Evolutionary conservation across 2,888 invertebrate genomes (phyloP).

Genomic region (Stenodera caucasica): DNA sequence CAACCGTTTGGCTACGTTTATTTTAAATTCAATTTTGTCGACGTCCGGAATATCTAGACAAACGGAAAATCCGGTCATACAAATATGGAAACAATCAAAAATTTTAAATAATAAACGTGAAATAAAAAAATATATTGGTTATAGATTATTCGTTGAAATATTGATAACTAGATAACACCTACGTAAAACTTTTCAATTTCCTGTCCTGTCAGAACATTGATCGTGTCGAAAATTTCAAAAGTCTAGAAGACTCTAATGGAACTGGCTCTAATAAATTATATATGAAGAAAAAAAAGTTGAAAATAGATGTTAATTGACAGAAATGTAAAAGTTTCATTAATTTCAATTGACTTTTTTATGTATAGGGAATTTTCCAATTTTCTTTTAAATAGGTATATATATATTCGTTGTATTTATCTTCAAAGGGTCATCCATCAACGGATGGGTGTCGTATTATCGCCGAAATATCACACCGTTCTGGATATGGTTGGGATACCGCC

Average conservation of each 20-base stretch:
- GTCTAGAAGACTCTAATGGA: background rate
- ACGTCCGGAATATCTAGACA: background rate
- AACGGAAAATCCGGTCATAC: background rate
- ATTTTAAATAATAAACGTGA: background rate
- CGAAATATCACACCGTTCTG: slow-evolving; percentile 14
- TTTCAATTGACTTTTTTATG: no score
- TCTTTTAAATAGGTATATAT: background rate
- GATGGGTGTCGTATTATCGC: slow-evolving; percentile 9
- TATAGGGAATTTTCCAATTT: background rate
- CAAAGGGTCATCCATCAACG: slow-evolving; percentile 16
- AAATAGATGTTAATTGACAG: background rate
- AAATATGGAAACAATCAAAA: background rate
- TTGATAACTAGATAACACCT: slow-evolving; percentile 5
- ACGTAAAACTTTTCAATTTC: slow-evolving; percentile 5
- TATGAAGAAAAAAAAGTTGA: background rate
- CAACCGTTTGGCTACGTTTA: slow-evolving; percentile 13
- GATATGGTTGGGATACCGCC: background rate
- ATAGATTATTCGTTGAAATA: slow-evolving; percentile 7
- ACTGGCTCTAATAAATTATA: background rate
- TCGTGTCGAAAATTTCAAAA: background rate
- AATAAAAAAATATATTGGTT: background rate
- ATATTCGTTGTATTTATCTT: background rate
- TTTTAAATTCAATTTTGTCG: slow-evolving; percentile 9
- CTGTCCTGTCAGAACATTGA: background rate
- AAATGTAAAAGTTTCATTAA: background rate